Percentiles rank a stretch among this genome's conserved stretches.
These are phyloP conservation scores for Prionailurus bengalensis DNA, from an alignment of 2,113 vertebrate species.

Conservation along the genomic window DNA sequence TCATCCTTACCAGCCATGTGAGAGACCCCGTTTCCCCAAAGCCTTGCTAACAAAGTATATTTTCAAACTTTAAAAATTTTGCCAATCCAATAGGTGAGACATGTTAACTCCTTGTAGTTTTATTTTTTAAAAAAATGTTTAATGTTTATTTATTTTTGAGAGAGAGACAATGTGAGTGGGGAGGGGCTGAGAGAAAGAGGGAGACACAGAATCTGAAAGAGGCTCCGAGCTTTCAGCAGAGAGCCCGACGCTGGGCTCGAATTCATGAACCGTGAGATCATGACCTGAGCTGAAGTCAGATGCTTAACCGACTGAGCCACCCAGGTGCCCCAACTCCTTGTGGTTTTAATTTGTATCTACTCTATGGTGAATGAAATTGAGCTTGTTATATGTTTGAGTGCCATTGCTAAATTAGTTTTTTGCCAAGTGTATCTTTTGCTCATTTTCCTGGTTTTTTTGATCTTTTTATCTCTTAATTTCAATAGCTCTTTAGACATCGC, in stretches of 20 bases:
- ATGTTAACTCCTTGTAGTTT: neutral
- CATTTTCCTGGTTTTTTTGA: neutral
- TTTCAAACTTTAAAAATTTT: conserved; percentile 2
- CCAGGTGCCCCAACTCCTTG: neutral
- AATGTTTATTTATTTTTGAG: too few species aligned
- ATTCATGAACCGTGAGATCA: too few species aligned
- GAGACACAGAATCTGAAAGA: too few species aligned
- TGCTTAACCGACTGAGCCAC: too few species aligned
- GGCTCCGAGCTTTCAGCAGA: too few species aligned
- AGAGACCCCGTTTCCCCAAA: neutral
- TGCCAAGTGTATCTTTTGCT: neutral
- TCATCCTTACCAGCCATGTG: neutral
- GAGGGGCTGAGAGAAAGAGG: too few species aligned
- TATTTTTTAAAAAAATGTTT: neutral
- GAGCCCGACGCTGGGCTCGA: too few species aligned
- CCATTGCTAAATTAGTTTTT: neutral
- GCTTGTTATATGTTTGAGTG: neutral
- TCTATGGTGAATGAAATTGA: neutral
- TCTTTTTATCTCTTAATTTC: neutral
- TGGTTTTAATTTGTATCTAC: neutral
- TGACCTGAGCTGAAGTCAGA: too few species aligned
- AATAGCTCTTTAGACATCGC: neutral
- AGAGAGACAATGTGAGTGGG: too few species aligned
- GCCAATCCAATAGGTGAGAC: neutral
- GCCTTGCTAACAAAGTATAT: neutral